These are phyloP conservation scores for Melanotaenia nigrans DNA, from an alignment of 2,797 vertebrate species.

Conservation along the genomic window DNA sequence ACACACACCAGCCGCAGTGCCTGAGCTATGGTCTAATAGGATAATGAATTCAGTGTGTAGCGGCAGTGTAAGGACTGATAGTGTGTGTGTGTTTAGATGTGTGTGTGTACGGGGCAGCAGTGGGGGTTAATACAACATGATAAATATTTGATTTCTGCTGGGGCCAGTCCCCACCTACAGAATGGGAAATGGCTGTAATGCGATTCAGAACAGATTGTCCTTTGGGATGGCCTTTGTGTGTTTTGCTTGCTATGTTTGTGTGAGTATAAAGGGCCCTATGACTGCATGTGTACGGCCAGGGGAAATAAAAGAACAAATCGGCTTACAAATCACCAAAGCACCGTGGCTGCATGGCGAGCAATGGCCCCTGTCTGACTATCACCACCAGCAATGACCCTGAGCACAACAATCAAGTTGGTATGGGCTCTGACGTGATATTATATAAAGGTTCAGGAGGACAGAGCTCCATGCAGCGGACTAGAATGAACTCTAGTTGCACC, in stretches of 20 bases:
- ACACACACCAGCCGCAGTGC: slow-evolving; percentile 48
- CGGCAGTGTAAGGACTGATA: slow-evolving; percentile 46
- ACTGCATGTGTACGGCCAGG: slow-evolving; percentile 77
- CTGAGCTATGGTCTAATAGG: slow-evolving; percentile 79
- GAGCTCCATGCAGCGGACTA: slow-evolving; percentile 17
- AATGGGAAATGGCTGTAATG: slow-evolving; percentile 84
- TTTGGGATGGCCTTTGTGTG: slow-evolving; percentile 75
- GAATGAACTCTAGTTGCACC: slow-evolving; percentile 29
- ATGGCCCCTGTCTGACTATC: slow-evolving; percentile 73
- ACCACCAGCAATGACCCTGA: slow-evolving; percentile 73
- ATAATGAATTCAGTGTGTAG: slow-evolving; percentile 81
- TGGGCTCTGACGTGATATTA: slow-evolving; percentile 57
- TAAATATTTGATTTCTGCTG: slow-evolving; percentile 85
- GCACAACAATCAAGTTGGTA: slow-evolving; percentile 66
- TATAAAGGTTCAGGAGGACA: slow-evolving; percentile 50
- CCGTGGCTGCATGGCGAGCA: slow-evolving; percentile 55
- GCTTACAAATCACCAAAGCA: slow-evolving; percentile 81
- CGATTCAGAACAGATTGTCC: slow-evolving; percentile 82
- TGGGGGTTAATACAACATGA: slow-evolving; percentile 84
- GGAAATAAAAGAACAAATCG: slow-evolving; percentile 85
- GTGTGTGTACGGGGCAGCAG: slow-evolving; percentile 62
- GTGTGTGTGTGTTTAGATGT: slow-evolving; percentile 42
- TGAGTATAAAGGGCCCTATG: slow-evolving; percentile 62
- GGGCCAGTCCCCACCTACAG: slow-evolving; percentile 79
- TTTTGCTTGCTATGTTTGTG: slow-evolving; percentile 61